Base-by-base conservation (phyloP, 2,113 vertebrate genomes). In the Cyanocitta stelleri region DNA sequence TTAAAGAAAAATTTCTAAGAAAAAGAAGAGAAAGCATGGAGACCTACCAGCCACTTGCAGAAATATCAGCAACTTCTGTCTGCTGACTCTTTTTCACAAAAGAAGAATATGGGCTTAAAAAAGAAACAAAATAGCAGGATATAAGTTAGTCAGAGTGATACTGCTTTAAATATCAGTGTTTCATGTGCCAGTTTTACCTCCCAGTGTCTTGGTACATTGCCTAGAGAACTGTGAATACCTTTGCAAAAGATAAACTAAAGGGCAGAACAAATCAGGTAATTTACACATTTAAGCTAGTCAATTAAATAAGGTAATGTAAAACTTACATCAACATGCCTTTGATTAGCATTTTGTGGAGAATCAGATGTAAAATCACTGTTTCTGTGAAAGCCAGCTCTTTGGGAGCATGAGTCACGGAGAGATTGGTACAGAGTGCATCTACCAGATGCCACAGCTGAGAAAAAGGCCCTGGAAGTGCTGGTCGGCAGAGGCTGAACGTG, bases 401-500 rank as follows among this genome's bases (percentile, higher is more conserved):
- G 43, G 46, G 55, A 73, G 10, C 9, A 7, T 11, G 17, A 86
- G 43, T 33, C 48, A 43, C 23, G 43, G 32, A n/a, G 21, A 63
- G 12, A 9, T 24, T 35, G 58, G 75, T 59, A 26, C 11, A 49
- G 64, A 66, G 13, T 0, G 3, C 23, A 9, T 48, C 26, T 29
- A 3, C 59, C 37, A 63, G 33, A 35, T 2, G 7, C 14, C 33
- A 63, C 39, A 73, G 49, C 8, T 59, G 16, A 11, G 10, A 26
- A 35, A 55, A 55, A 55, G 21, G 41, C 13, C 30, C 55, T 62
- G 48, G 24, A 3, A 3, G 2, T 61, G 11, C 24, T 54, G 61
- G 16, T 2, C 3, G 8, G 17, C 3, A 41, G 23, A 3, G 6
- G 29, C 20, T 9, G 4, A 62, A 54, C 0, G 4, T 44, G 18